Percentiles rank a stretch among this genome's conserved stretches.
These are phyloP conservation scores for Alethe diademata DNA, from an alignment of 2,113 vertebrate species.

Conservation along the genomic window DNA sequence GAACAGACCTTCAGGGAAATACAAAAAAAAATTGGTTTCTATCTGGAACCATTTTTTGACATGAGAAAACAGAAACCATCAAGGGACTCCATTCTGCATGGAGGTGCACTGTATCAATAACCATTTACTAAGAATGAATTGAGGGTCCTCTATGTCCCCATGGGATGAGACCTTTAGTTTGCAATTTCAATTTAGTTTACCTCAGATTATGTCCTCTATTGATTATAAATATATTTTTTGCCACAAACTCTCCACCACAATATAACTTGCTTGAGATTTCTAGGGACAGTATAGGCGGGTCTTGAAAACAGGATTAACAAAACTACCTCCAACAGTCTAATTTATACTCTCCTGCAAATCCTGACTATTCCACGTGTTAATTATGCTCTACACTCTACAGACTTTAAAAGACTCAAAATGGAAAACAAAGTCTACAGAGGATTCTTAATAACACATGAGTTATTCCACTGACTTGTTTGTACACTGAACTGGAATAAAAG, in stretches of 20 bases:
- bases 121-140: neutral
- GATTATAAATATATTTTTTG: constrained; percentile 17
- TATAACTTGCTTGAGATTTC: neutral
- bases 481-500: constrained; percentile 25
- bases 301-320: constrained; percentile 22
- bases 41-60: neutral
- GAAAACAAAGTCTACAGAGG: constrained; percentile 21
- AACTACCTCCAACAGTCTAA: constrained; percentile 13
- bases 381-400: constrained; percentile 6
- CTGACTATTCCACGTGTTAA: neutral
- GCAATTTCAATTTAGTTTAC: constrained; percentile 33
- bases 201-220: constrained; percentile 5
- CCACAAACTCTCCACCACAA: neutral
- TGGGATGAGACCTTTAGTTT: neutral
- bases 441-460: constrained; percentile 46
- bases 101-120: neutral
- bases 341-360: neutral
- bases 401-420: constrained; percentile 37
- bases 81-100: neutral
- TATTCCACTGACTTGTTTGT: constrained; percentile 23
- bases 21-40: neutral
- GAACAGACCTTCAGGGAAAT: neutral
- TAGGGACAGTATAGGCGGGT: neutral
- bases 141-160: neutral
- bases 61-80: neutral